Base-by-base conservation (phyloP, 2,888 invertebrate species). In the Cryptus armator region DNA sequence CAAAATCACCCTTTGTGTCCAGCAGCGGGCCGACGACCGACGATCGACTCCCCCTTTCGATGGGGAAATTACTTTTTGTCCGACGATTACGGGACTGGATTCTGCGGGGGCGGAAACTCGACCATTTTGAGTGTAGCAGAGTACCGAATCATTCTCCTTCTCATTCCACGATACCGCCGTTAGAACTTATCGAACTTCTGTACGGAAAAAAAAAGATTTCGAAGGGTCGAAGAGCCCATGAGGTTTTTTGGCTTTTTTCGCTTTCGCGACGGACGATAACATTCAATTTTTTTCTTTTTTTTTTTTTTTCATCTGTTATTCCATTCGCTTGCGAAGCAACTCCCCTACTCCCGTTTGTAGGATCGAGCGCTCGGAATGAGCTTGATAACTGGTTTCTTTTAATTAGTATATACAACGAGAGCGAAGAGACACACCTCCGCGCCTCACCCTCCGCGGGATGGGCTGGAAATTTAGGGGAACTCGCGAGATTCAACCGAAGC, bases 51-150 rank as follows among this genome's bases (percentile, higher is more conserved):
- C 68, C 84, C 88, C 71, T 90, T 88, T 90, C 90, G 91, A 92
- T 91, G 92, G 92, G 92, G 92, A 93, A 93, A 93, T 93, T 93
- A 93, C 92, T 93, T 93, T 93, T 93, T 92, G 93, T 92, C 91
- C 91, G 90, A 92, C 92, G 92, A 93, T 93, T 92, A 92, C 90
- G 91, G 91, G 90, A 80, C 84, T 91, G 91, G 92, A 92, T 92
- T 93, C 93, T 91, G 91, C 90, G 90, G 90, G 91, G 89, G 89
- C 88, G 90, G 89, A 88, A 90, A 66, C 87, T 89, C 91, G 90
- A 92, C 92, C 90, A 91, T 91, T 91, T 91, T 78, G 82, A 29
- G 43, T 84, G 59, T 68, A 29, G 51, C 74, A 44, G 66, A 79
- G 82, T 76, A 78, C 82, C 71, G 64, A 85, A 82, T 79, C 83